Evolutionary conservation across 2,113 vertebrate species (phyloP), one percentile per base, ranked within the genome.

Genomic region (Phyllostomus hastatus): DNA sequence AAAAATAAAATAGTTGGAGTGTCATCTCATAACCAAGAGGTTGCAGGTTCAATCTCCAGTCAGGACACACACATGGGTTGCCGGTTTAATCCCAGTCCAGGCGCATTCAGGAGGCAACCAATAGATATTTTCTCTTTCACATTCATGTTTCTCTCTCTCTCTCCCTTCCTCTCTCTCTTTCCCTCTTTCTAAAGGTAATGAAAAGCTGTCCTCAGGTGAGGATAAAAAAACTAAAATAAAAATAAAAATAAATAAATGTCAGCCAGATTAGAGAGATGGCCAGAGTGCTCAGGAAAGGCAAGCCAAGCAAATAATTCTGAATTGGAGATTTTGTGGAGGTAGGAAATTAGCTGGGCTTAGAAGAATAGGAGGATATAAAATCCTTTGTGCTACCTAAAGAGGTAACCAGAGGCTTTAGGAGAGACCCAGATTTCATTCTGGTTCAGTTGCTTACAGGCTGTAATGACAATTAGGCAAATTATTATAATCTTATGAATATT

Each of bases 401-500:
- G 50, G 41, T 93, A 84, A 89, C 33, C 17, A 96, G 26, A 76
- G 80, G 52, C 85, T 85, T 43, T 92, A 79, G 24, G 17, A 84
- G 28, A 96, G 33, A 84, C 14, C 33, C 14, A n/a, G 33, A 85
- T 79, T 92, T 91, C 28, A 87, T 91, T 82, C 76, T 91, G 67
- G 50, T 69, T 91, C 38, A 57, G 73, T 54, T 84, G 64, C 14
- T 79, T 70, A 88, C 1, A 86, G 54, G 69, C 61, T 86, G 0
- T 67, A 91, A 80, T 90, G 41, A 90, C 61, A 66, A 92, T 28
- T 52, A 57, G 41, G 57, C 10, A 92, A 90, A 33, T 90, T 88
- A 84, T 86, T 96, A 84, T 75, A 70, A 69, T 88, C 85, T 67
- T 85, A 61, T 88, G 15, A 81, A 26, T 88, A 85, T 94, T 70